A percentile compares a stretch with the other conserved stretches of the same genome.
These are phyloP conservation scores for Caenorhabditis sulstoni DNA, from an alignment of 2,888 invertebrate species.

Conservation along the genomic window DNA sequence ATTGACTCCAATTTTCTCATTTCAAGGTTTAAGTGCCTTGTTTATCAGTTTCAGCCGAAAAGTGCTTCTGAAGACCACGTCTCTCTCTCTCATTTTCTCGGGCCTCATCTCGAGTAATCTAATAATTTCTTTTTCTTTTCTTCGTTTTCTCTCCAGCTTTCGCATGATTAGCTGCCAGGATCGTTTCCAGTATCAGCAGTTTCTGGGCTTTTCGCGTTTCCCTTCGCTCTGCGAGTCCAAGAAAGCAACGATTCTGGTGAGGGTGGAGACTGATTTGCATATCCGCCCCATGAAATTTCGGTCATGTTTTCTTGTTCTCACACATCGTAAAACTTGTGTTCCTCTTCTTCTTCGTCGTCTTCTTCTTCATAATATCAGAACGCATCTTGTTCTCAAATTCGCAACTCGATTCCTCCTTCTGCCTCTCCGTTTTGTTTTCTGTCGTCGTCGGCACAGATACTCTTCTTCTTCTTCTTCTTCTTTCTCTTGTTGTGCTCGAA, in stretches of 20 bases:
- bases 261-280: conserved; percentile 37
- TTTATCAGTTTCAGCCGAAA: background rate
- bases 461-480: conserved; percentile 10
- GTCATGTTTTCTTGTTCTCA: conserved; percentile 22
- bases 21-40: too few species aligned
- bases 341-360: conserved; percentile 16
- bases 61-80: conserved; percentile 24
- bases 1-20: too few species aligned
- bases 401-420: conserved; percentile 46
- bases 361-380: conserved; percentile 45
- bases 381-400: conserved; percentile 52
- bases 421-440: conserved; percentile 18
- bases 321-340: conserved; percentile 32
- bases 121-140: conserved; percentile 30
- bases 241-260: conserved; percentile 7
- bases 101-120: conserved; percentile 36
- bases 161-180: too few species aligned
- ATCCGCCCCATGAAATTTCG: conserved; percentile 40
- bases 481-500: conserved; percentile 34
- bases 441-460: conserved; percentile 34
- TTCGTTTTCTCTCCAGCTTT: background rate
- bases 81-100: conserved; percentile 20
- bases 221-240: too few species aligned
- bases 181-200: background rate
- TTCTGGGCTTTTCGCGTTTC: background rate